phyloP scores from a whole-genome alignment of 2,797 vertebrate species.

The Gallirallus australis region DNA sequence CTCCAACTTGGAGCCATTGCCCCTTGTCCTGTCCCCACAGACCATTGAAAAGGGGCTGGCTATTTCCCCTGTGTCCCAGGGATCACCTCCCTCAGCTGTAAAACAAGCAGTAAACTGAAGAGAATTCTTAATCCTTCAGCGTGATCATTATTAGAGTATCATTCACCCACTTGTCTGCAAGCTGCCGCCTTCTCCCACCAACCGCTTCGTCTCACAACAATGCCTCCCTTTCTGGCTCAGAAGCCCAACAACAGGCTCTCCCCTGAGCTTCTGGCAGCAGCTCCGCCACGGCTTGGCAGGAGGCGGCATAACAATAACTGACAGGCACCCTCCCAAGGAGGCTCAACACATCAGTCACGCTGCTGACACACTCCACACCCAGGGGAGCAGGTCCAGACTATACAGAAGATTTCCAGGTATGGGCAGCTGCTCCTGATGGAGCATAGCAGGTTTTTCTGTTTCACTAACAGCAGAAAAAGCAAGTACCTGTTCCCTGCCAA shows the following conservation, averaged over 20 bases:
- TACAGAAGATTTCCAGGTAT: neutral
- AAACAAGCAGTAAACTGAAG: neutral
- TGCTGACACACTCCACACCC: slow-evolving; percentile 45
- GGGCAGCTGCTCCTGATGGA: neutral
- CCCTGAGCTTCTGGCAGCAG: slow-evolving; percentile 58
- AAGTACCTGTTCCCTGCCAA: neutral
- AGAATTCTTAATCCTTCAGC: slow-evolving; percentile 4
- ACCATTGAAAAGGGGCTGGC: too few relatives aligned
- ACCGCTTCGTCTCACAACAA: slow-evolving; percentile 20
- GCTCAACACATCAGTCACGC: slow-evolving; percentile 41
- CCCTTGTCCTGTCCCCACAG: too few relatives aligned
- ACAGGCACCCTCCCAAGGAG: slow-evolving; percentile 33
- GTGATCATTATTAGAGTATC: slow-evolving; percentile 45
- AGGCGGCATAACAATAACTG: slow-evolving; percentile 73
- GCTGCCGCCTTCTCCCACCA: slow-evolving; percentile 41
- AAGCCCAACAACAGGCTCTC: slow-evolving; percentile 65
- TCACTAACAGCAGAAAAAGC: neutral
- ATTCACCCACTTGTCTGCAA: slow-evolving; percentile 69
- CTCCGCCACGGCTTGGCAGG: slow-evolving; percentile 58
- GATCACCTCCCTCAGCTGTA: neutral
- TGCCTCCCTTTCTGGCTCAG: slow-evolving; percentile 39
- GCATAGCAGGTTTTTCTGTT: neutral
- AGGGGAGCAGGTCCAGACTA: neutral
- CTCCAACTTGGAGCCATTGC: too few relatives aligned
- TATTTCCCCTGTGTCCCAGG: too few relatives aligned